Evolutionary conservation across 2,113 vertebrate genomes (phyloP).

Genomic region (Canis aureus): DNA sequence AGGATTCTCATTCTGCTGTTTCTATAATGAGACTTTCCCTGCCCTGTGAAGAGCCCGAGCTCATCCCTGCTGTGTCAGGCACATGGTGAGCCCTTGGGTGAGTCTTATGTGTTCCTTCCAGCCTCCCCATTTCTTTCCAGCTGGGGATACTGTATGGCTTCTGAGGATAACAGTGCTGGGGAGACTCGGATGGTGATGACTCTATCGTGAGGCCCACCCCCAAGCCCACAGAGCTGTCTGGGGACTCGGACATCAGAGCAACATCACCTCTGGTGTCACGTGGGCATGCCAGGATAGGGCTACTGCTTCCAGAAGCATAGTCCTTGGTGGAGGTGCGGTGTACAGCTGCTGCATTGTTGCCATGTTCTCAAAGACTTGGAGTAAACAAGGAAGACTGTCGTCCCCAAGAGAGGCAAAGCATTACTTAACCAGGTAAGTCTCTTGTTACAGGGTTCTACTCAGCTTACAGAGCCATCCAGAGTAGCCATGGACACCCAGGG

Average conservation of each 20-base stretch:
- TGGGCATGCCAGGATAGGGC: too few species aligned
- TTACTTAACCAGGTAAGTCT: neutral
- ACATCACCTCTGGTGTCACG: neutral
- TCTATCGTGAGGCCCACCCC: neutral
- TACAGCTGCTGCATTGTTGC: neutral
- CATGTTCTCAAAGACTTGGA: neutral
- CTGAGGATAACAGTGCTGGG: neutral
- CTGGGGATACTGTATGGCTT: neutral
- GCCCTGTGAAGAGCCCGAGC: neutral
- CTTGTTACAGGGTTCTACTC: too few species aligned
- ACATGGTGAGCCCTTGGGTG: neutral
- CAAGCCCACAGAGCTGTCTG: neutral
- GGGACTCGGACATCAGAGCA: neutral
- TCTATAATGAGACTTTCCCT: neutral
- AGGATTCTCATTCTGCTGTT: neutral
- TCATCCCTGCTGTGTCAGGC: neutral
- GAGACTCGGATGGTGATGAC: neutral
- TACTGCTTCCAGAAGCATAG: neutral
- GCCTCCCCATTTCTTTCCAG: neutral
- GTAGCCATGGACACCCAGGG: neutral
- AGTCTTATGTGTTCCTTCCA: neutral
- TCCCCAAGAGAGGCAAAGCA: neutral
- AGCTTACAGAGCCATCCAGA: neutral
- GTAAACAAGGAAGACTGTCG: neutral
- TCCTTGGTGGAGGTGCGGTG: neutral